Evolutionary conservation across 2,797 vertebrate genomes (phyloP).

Genomic region (Malurus splendens): DNA sequence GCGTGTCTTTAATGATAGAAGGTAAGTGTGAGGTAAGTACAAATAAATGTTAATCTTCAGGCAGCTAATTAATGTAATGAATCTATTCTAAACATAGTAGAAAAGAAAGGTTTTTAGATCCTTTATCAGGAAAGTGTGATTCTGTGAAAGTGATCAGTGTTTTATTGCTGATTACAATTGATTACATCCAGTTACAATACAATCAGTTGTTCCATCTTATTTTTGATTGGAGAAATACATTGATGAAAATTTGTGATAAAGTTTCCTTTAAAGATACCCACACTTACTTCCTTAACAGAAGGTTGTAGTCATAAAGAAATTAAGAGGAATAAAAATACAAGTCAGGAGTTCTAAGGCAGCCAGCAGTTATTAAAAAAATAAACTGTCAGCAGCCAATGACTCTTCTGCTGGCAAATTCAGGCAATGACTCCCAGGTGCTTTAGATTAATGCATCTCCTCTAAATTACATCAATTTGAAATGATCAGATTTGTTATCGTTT

Average conservation of each 20-base stretch:
- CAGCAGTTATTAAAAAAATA: background rate
- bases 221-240: background rate
- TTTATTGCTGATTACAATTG: slow-evolving; percentile 11
- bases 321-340: background rate
- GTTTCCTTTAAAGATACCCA: background rate
- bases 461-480: background rate
- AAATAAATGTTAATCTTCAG: slow-evolving; percentile 59
- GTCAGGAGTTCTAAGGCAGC: background rate
- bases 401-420: background rate
- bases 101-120: slow-evolving; percentile 40
- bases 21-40: slow-evolving; percentile 40
- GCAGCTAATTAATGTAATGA: slow-evolving; percentile 58
- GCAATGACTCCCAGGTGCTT: background rate
- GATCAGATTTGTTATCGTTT: background rate
- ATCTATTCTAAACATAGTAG: slow-evolving; percentile 59
- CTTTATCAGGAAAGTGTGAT: background rate
- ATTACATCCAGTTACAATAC: slow-evolving; percentile 8
- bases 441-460: background rate
- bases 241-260: background rate
- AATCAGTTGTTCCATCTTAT: background rate
- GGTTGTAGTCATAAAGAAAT: background rate
- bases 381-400: background rate
- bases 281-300: background rate
- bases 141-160: background rate
- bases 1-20: slow-evolving; percentile 41